Evolutionary conservation across 2,797 vertebrate genomes (phyloP).

Genomic region (Pseudochaenichthys georgianus): DNA sequence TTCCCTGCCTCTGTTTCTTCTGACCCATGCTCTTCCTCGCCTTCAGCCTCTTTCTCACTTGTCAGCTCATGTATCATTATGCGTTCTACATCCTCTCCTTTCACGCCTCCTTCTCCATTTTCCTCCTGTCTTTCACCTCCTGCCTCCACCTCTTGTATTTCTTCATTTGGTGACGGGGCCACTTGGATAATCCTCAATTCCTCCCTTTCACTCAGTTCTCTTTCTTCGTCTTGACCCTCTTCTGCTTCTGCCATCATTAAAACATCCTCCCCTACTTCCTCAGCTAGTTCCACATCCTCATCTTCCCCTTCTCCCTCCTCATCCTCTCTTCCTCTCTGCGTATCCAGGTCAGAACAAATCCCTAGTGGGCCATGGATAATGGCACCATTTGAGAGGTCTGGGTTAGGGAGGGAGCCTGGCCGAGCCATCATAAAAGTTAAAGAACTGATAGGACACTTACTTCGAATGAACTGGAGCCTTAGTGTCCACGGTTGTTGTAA

Average conservation of each 20-base stretch:
- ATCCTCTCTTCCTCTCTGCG: constrained; percentile 33
- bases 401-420: constrained; percentile 48
- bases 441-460: constrained; percentile 31
- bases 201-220: constrained; percentile 25
- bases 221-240: not conserved
- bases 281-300: constrained; percentile 79
- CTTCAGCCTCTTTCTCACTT: constrained; percentile 6
- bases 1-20: not conserved
- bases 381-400: constrained; percentile 67
- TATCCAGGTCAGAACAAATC: constrained; percentile 62
- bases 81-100: constrained; percentile 15
- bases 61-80: constrained; percentile 3
- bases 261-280: constrained; percentile 75
- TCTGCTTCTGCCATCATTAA: constrained; percentile 44
- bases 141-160: constrained; percentile 9
- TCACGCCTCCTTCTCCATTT: not conserved
- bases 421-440: constrained; percentile 71
- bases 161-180: constrained; percentile 29
- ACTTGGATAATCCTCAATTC: constrained; percentile 23
- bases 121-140: not conserved
- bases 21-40: not conserved
- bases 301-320: constrained; percentile 64
- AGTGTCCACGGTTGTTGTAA: not conserved
- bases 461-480: not conserved
- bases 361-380: constrained; percentile 47